phyloP scores from a whole-genome alignment of 1,140 invertebrate genomes.

The Dinoponera quadriceps region DNA sequence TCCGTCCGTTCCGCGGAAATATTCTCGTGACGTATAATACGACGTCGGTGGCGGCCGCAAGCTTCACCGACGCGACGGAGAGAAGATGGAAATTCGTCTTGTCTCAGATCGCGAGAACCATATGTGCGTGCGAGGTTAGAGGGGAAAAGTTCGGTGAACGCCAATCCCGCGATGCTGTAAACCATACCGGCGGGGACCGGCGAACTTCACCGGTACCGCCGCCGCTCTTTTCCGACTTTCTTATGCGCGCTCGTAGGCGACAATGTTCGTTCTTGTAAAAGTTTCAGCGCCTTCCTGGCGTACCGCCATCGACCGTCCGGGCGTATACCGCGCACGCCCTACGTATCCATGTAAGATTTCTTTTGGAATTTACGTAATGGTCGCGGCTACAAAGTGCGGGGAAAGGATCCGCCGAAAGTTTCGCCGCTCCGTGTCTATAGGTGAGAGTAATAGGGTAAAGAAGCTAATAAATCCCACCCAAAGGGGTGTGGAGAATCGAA shows the following conservation, averaged over 20 bases:
- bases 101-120: background rate
- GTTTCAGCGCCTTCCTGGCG: conserved; percentile 42
- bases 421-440: background rate
- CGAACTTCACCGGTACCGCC: conserved; percentile 26
- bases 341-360: conserved; percentile 32
- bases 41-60: no score
- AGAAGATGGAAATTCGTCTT: no score
- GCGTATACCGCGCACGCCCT: background rate
- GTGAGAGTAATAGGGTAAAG: background rate
- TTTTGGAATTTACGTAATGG: conserved; percentile 35
- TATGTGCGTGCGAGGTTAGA: conserved; percentile 22
- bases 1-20: no score
- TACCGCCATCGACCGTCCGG: conserved; percentile 27
- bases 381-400: conserved; percentile 9
- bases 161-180: conserved; percentile 52
- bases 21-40: no score
- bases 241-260: conserved; percentile 42
- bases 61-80: no score
- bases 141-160: conserved; percentile 26
- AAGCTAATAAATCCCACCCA: conserved; percentile 7
- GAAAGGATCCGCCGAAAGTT: conserved; percentile 25
- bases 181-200: conserved; percentile 33
- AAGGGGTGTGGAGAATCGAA: background rate
- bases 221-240: conserved; percentile 33
- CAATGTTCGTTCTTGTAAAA: conserved; percentile 58